Evolutionary conservation across 2,888 invertebrate species (phyloP), one percentile per base, ranked within the genome.

Genomic region (Arctia plantaginis): DNA sequence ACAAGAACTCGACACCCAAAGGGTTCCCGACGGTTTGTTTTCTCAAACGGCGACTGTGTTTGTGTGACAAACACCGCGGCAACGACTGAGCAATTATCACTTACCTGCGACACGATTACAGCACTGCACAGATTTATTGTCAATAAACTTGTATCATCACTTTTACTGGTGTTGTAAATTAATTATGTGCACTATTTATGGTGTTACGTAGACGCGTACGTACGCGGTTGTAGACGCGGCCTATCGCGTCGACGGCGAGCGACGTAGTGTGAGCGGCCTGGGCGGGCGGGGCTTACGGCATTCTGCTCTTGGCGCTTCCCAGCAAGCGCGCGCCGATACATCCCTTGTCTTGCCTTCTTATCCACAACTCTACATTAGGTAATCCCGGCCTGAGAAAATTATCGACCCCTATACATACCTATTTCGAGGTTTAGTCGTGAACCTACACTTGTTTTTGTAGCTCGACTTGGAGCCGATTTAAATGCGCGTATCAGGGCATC

Each of bases 111-210:
- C 93, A 92, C 91, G 93, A 94, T 92, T 94, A 94, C 94, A 91
- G 92, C 93, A 94, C 94, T 91, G 90, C 92, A 93, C 94, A 93
- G 94, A 93, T 95, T 94, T 94, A 95, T 93, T 90, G 95, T 93
- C 93, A 93, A 94, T 94, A 94, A 95, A 94, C 94, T 92, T 88
- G 92, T 93, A 94, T 94, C 93, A 95, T 95, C 95, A 95, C 95
- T 94, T 93, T 94, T 93, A 94, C 92, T 94, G 90, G 88, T 90
- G 93, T 92, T 93, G 90, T 94, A 94, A 94, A 94, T 94, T 94
- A 94, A 94, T 95, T 91, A 92, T 93, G 91, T 91, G 90, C 91
- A 93, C 94, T 93, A 88, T 88, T 89, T 90, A 91, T 90, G 89
- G 87, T 85, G 69, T 71, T 47, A 71, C 71, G 71, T 83, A 87